A percentile compares a stretch with the other conserved stretches of the same genome.
Conservation (phyloP, 2,797 vertebrate species). For the Pseudopleuronectes americanus region DNA sequence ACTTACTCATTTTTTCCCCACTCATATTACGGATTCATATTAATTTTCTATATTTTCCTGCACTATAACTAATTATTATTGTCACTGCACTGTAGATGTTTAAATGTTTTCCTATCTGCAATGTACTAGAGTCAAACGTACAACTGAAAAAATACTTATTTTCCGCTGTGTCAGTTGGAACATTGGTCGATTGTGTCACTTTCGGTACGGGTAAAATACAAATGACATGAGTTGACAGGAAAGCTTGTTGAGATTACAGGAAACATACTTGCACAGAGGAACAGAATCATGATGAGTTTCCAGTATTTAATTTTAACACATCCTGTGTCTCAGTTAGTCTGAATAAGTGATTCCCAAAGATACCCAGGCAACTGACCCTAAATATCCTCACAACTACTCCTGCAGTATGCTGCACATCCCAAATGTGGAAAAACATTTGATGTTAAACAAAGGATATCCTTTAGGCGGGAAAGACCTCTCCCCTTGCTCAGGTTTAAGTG, state of each 20-base stretch:
- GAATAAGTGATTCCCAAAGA: constrained; percentile 37
- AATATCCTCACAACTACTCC: constrained; percentile 38
- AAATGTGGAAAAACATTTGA: constrained; percentile 78
- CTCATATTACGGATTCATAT: too few relatives aligned
- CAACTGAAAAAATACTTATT: background rate
- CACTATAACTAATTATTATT: background rate
- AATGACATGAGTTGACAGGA: constrained; percentile 34
- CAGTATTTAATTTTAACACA: constrained; percentile 10
- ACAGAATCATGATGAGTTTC: constrained; percentile 20
- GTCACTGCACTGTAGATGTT: background rate
- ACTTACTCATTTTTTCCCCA: too few relatives aligned
- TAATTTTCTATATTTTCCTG: too few relatives aligned
- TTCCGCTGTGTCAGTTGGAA: constrained; percentile 1
- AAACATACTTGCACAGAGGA: constrained; percentile 35
- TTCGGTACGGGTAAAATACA: constrained; percentile 11
- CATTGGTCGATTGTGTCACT: too few relatives aligned
- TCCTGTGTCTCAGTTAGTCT: constrained; percentile 32
- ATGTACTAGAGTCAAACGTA: background rate
- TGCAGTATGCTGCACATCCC: constrained; percentile 50
- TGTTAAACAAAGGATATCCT: constrained; percentile 86
- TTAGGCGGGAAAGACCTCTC: constrained; percentile 62
- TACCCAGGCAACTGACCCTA: constrained; percentile 45
- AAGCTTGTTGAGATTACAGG: constrained; percentile 27
- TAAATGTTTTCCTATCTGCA: background rate
- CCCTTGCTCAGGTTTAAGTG: constrained; percentile 33